phyloP scores from a whole-genome alignment of 2,888 invertebrate species.

The Cryptocephalus primarius region DNA sequence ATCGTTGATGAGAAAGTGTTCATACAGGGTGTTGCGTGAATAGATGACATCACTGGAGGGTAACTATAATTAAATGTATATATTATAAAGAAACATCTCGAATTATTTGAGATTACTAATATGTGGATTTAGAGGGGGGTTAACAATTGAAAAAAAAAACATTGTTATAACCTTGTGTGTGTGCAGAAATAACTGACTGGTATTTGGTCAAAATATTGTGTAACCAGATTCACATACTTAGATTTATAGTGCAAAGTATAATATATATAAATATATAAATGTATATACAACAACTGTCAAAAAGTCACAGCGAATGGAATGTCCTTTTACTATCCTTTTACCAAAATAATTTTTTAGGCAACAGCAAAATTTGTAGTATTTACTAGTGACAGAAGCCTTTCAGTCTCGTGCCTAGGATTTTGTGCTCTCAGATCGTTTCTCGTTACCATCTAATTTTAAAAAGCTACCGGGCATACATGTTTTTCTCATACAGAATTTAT shows the following conservation, averaged over 20 bases:
- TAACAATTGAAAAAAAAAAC: background rate
- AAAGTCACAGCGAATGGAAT: background rate
- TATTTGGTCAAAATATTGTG: constrained; percentile 12
- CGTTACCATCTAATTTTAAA: no score
- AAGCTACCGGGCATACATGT: no score
- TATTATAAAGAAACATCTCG: background rate
- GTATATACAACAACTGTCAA: background rate
- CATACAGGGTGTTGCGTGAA: background rate
- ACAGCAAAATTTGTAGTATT: no score
- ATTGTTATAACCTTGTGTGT: background rate
- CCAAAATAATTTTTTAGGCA: no score
- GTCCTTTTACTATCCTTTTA: background rate
- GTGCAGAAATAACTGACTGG: constrained; percentile 8
- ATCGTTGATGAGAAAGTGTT: background rate
- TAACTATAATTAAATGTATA: no score
- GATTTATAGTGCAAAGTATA: constrained; percentile 15
- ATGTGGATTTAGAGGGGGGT: background rate
- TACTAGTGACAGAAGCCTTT: no score
- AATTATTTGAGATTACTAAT: background rate
- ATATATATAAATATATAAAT: constrained; percentile 14
- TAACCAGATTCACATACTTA: constrained; percentile 15
- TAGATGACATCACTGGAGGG: no score
- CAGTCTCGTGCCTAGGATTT: no score
- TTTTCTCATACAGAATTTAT: no score
- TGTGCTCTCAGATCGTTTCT: no score